These are phyloP conservation scores for Leptinotarsa rubiginosa DNA, from an alignment of 2,888 invertebrate species.

Conservation along the genomic window DNA sequence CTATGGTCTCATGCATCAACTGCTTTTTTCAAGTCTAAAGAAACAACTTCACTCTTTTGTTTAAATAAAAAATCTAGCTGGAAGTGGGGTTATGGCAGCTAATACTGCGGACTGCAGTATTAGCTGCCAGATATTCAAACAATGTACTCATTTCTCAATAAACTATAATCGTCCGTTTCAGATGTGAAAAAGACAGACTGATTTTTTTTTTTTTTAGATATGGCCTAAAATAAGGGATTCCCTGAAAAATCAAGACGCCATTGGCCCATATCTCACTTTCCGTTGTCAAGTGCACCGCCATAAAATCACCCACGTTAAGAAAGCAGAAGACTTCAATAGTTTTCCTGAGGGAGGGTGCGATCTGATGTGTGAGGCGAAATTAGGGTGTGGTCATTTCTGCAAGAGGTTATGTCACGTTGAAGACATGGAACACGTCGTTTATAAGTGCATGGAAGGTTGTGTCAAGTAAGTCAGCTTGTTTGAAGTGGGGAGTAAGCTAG, in stretches of 20 bases:
- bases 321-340: constrained; percentile 65
- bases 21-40: too few relatives aligned
- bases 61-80: too few relatives aligned
- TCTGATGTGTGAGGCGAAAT: constrained; percentile 65
- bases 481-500: neutral
- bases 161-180: too few relatives aligned
- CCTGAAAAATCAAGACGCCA: constrained; percentile 67
- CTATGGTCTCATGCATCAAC: too few relatives aligned
- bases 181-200: too few relatives aligned
- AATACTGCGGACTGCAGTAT: too few relatives aligned
- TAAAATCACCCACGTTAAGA: constrained; percentile 36
- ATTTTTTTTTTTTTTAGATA: constrained; percentile 53
- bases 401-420: constrained; percentile 71
- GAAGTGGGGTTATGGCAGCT: too few relatives aligned
- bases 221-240: constrained; percentile 71
- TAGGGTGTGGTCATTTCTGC: constrained; percentile 75
- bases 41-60: too few relatives aligned
- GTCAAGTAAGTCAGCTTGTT: constrained; percentile 65
- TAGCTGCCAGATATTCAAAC: too few relatives aligned
- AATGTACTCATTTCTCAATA: too few relatives aligned
- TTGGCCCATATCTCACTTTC: constrained; percentile 69
- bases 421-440: constrained; percentile 69
- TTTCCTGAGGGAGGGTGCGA: constrained; percentile 75
- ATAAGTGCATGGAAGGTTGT: constrained; percentile 68
- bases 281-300: constrained; percentile 70